Percentiles rank a stretch among this genome's conserved stretches.
Conservation (phyloP, 1,140 invertebrate genomes). For the Cotesia chilonis region DNA sequence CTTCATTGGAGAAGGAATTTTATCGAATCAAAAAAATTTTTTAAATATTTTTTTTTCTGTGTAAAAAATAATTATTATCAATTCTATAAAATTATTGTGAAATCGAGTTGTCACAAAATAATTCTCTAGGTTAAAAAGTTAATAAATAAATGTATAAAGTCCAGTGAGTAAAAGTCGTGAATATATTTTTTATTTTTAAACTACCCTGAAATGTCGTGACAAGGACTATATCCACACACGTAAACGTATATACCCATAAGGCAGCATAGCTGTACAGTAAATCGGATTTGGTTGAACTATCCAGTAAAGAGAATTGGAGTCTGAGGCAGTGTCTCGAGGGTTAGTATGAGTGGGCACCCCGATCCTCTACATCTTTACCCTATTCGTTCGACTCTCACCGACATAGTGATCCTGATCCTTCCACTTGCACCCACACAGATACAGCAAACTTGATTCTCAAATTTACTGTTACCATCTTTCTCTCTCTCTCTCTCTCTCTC, state of each 20-base stretch:
- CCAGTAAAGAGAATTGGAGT: background rate
- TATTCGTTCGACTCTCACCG: background rate
- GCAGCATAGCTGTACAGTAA: constrained; percentile 6
- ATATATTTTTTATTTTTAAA: constrained; percentile 6
- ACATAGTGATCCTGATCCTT: background rate
- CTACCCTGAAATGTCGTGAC: constrained; percentile 9
- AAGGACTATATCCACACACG: background rate
- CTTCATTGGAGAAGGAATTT: too few species aligned
- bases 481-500: background rate
- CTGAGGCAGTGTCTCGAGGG: constrained; percentile 4
- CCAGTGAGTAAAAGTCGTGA: background rate
- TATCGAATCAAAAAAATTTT: too few species aligned
- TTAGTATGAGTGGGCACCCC: background rate
- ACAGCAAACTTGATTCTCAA: constrained; percentile 9
- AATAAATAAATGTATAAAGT: too few species aligned
- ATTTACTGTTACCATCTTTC: background rate
- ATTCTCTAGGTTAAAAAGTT: too few species aligned
- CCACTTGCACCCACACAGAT: background rate
- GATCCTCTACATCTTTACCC: too few species aligned
- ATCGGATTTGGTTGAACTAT: constrained; percentile 19
- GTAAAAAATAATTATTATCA: too few species aligned
- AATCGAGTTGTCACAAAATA: too few species aligned
- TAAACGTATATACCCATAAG: background rate
- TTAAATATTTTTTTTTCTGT: too few species aligned
- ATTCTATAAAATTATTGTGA: too few species aligned